Conservation (phyloP, 1,140 invertebrate species). For the Bombus balteatus region DNA sequence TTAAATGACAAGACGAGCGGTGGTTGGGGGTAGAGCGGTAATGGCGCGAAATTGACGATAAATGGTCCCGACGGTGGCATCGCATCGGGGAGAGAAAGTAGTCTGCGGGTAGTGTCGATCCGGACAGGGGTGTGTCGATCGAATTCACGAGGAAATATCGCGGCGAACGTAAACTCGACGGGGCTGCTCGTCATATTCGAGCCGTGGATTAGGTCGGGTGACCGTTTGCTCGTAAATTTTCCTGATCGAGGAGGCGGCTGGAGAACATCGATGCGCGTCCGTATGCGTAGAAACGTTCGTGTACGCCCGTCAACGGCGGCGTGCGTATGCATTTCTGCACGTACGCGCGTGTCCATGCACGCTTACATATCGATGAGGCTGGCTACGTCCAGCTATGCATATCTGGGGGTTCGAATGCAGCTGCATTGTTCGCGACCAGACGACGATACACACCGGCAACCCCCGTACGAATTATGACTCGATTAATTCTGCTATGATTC, state of each 20-base stretch:
- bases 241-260: constrained; percentile 47
- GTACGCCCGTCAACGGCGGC: background rate
- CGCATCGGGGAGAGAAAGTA: background rate
- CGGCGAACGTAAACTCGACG: background rate
- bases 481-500: constrained; percentile 37
- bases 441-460: constrained; percentile 25
- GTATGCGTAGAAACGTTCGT: constrained; percentile 31
- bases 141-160: constrained; percentile 34
- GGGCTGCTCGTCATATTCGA: constrained; percentile 19
- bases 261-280: constrained; percentile 11
- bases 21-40: background rate
- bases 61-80: background rate
- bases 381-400: constrained; percentile 3
- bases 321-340: constrained; percentile 42
- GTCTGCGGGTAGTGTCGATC: background rate
- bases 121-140: background rate
- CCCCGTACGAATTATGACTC: constrained; percentile 27
- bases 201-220: constrained; percentile 28
- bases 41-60: constrained; percentile 1
- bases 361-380: constrained; percentile 12
- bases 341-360: constrained; percentile 1
- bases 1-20: background rate
- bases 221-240: constrained; percentile 53
- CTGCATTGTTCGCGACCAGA: constrained; percentile 3
- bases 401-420: background rate